phyloP scores from a whole-genome alignment of 2,888 invertebrate species.

The Epirrita christyi region DNA sequence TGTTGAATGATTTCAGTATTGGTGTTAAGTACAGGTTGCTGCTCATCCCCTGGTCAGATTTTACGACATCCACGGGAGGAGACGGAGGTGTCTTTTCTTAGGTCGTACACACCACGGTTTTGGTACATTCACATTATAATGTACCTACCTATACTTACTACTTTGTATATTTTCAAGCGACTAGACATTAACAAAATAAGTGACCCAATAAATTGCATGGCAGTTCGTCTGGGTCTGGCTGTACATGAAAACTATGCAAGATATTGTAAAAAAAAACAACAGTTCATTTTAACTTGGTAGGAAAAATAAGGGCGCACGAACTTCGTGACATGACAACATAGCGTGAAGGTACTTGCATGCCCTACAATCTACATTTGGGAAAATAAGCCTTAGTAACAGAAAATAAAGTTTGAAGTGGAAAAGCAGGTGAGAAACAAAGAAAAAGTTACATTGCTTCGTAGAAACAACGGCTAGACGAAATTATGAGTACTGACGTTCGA shows the following conservation, averaged over 20 bases:
- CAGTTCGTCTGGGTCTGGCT: slow-evolving; percentile 17
- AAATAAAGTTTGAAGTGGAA: slow-evolving; percentile 45
- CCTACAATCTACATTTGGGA: slow-evolving; percentile 31
- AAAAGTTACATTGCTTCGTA: slow-evolving; percentile 45
- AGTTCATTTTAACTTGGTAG: slow-evolving; percentile 39
- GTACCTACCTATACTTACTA: not conserved
- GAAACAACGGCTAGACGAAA: slow-evolving; percentile 64
- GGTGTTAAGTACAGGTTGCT: too few relatives aligned
- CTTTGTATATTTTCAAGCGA: not conserved
- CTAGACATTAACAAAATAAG: slow-evolving; percentile 9
- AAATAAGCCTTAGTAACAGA: slow-evolving; percentile 33
- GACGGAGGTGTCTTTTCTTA: too few relatives aligned
- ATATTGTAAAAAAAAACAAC: slow-evolving; percentile 23
- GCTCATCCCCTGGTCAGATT: too few relatives aligned
- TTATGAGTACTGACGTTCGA: slow-evolving; percentile 55
- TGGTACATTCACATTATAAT: too few relatives aligned
- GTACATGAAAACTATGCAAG: slow-evolving; percentile 31
- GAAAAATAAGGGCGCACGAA: slow-evolving; percentile 73
- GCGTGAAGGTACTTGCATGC: slow-evolving; percentile 59
- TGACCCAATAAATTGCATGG: slow-evolving; percentile 18
- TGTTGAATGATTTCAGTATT: too few relatives aligned
- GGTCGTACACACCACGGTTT: too few relatives aligned
- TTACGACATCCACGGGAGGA: too few relatives aligned
- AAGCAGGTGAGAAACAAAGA: slow-evolving; percentile 41
- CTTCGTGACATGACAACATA: slow-evolving; percentile 73